phyloP scores from a whole-genome alignment of 2,797 vertebrate species.

The Limosa lapponica region DNA sequence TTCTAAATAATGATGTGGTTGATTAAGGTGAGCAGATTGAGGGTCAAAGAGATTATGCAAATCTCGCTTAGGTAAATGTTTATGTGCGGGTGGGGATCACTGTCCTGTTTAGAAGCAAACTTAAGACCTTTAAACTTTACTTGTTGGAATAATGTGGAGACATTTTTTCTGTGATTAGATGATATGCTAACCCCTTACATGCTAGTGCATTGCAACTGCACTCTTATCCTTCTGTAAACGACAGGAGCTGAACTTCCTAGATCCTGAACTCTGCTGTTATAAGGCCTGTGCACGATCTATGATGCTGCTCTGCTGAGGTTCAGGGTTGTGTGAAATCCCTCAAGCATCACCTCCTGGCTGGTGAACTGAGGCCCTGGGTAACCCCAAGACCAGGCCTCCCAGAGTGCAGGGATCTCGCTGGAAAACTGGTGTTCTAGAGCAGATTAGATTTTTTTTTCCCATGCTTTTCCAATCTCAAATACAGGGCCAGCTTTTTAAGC shows the following conservation, averaged over 20 bases:
- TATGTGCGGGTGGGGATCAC: background rate
- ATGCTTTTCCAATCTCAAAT: background rate
- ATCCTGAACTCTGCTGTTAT: background rate
- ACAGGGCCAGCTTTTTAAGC: background rate
- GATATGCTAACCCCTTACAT: background rate
- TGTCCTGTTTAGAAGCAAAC: slow-evolving; percentile 10
- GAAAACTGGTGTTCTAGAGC: background rate
- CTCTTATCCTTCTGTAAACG: background rate
- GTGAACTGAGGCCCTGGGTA: background rate
- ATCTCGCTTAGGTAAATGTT: slow-evolving; percentile 41
- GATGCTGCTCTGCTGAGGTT: background rate
- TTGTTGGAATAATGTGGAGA: background rate
- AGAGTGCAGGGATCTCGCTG: background rate
- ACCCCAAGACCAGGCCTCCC: background rate
- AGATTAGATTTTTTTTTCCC: background rate
- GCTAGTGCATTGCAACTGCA: background rate
- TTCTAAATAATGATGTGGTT: slow-evolving; percentile 9
- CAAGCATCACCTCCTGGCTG: background rate
- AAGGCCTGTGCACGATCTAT: background rate
- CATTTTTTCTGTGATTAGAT: background rate
- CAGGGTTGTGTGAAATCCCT: background rate
- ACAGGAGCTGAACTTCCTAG: background rate
- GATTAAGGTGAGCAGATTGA: slow-evolving; percentile 9
- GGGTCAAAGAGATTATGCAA: slow-evolving; percentile 49
- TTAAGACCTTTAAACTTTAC: slow-evolving; percentile 41